These are phyloP conservation scores for Venustoraphidia nigricollis DNA, from an alignment of 2,888 invertebrate species.

Conservation along the genomic window DNA sequence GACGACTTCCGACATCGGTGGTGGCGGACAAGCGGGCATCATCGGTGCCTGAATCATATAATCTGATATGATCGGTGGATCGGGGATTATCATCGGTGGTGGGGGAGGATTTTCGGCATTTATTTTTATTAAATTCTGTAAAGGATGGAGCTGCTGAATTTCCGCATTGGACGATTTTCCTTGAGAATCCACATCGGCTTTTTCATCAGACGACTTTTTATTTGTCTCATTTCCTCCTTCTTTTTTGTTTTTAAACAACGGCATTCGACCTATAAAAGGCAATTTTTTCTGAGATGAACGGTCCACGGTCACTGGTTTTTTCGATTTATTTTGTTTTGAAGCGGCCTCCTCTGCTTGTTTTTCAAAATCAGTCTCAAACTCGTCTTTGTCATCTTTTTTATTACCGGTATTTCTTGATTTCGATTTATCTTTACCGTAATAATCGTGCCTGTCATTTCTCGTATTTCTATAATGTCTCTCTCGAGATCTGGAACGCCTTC, in stretches of 20 bases:
- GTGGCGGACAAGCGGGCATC: slow-evolving; percentile 19
- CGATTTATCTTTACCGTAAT: not conserved
- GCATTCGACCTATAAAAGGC: slow-evolving; percentile 77
- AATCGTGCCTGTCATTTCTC: no score
- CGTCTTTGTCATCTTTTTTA: slow-evolving; percentile 8
- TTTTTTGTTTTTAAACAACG: slow-evolving; percentile 50
- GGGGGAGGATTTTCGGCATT: slow-evolving; percentile 4
- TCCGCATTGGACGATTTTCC: slow-evolving; percentile 37
- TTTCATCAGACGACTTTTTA: slow-evolving; percentile 29
- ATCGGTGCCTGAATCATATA: slow-evolving; percentile 16
- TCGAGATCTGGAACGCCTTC: no score
- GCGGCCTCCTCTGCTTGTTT: no score
- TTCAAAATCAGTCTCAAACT: not conserved
- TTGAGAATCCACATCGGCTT: slow-evolving; percentile 27
- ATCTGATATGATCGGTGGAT: slow-evolving; percentile 17
- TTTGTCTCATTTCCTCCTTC: slow-evolving; percentile 28
- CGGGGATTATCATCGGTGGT: slow-evolving; percentile 21
- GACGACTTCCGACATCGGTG: slow-evolving; percentile 18
- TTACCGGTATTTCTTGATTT: slow-evolving; percentile 5
- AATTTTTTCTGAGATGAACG: slow-evolving; percentile 45
- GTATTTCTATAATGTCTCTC: no score
- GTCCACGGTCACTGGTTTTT: no score
- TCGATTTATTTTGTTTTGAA: no score
- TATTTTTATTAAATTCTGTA: not conserved
- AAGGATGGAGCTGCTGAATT: no score